phyloP scores from a whole-genome alignment of 2,113 vertebrate species.

The Thamnaconus septentrionalis region DNA sequence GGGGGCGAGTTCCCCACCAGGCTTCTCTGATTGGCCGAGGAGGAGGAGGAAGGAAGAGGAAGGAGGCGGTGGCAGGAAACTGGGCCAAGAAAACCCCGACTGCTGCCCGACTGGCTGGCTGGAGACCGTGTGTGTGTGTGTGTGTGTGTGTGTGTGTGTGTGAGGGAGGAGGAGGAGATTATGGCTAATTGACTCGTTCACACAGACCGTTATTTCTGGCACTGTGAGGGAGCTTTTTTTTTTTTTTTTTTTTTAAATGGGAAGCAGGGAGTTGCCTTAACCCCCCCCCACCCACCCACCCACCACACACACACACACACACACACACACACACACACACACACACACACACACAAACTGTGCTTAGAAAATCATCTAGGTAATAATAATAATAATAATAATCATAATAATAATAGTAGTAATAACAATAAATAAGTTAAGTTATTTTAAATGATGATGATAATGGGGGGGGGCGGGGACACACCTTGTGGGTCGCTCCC shows the following conservation, averaged over 20 bases:
- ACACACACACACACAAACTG: no score
- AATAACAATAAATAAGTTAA: no score
- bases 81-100: conserved; percentile 57
- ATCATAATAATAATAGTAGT: no score
- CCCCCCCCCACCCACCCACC: no score
- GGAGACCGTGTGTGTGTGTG: conserved; percentile 7
- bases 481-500: conserved; percentile 93
- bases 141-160: neutral
- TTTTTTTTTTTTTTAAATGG: neutral
- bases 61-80: conserved; percentile 63
- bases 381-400: no score
- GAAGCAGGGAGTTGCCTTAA: conserved; percentile 6
- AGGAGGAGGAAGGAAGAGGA: conserved; percentile 62
- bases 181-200: conserved; percentile 49
- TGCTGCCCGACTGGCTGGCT: conserved; percentile 48
- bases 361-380: no score
- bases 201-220: conserved; percentile 46
- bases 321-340: no score
- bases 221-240: neutral
- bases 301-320: no score
- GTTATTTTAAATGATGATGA: neutral
- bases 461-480: neutral
- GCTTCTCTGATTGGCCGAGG: conserved; percentile 17
- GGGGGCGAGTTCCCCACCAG: conserved; percentile 30
- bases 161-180: conserved; percentile 38